These are phyloP conservation scores for Aulostomus chinensis DNA, from an alignment of 2,797 vertebrate species.

Conservation along the genomic window DNA sequence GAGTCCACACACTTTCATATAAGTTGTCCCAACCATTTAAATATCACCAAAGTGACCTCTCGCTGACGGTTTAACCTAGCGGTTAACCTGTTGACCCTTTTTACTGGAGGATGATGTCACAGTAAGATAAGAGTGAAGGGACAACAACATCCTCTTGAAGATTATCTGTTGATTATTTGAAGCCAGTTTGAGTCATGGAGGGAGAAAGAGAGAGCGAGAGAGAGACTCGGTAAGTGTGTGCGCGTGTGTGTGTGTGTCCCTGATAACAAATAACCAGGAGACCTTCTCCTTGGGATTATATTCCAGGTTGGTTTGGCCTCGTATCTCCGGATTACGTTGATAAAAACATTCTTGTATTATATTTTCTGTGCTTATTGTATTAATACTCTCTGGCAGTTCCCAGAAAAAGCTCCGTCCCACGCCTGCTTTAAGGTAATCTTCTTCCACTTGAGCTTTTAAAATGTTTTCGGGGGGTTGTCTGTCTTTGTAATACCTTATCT, in stretches of 20 bases:
- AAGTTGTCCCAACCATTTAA: constrained; percentile 14
- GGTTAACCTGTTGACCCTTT: constrained; percentile 14
- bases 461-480: constrained; percentile 46
- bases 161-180: constrained; percentile 67
- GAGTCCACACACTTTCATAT: constrained; percentile 14
- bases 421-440: constrained; percentile 78
- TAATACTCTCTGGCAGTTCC: constrained; percentile 74
- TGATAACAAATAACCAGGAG: constrained; percentile 69
- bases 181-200: constrained; percentile 35
- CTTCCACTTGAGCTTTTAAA: constrained; percentile 78
- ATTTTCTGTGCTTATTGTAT: constrained; percentile 81
- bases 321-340: constrained; percentile 81
- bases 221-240: constrained; percentile 9
- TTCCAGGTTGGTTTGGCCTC: constrained; percentile 74
- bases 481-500: constrained; percentile 54
- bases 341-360: constrained; percentile 85
- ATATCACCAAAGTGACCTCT: constrained; percentile 29
- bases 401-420: constrained; percentile 65
- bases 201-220: constrained; percentile 17
- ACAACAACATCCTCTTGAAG: constrained; percentile 64
- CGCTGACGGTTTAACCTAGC: constrained; percentile 32
- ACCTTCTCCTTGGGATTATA: constrained; percentile 82
- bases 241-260: constrained; percentile 37
- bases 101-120: constrained; percentile 7
- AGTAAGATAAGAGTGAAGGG: constrained; percentile 47